These are phyloP conservation scores for Drosophila lutescens DNA, from an alignment of 2,888 invertebrate genomes.

Conservation along the genomic window DNA sequence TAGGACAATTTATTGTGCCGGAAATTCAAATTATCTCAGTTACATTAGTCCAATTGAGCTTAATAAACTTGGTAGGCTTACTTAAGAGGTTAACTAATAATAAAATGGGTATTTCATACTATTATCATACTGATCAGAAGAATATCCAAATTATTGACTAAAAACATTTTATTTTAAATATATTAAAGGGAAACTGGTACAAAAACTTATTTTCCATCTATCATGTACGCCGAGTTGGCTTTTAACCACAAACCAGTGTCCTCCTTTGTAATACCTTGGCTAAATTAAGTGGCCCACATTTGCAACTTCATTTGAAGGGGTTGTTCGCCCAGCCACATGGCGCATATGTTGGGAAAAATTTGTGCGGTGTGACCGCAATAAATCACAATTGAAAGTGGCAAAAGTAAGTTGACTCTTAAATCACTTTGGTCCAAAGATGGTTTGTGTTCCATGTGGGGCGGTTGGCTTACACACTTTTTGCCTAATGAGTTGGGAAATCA, in stretches of 20 bases:
- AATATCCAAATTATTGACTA: too few species aligned
- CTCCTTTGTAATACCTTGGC: background rate
- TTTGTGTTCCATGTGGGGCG: background rate
- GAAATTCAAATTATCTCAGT: slow-evolving; percentile 23
- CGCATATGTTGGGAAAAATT: slow-evolving; percentile 35
- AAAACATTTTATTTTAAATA: too few species aligned
- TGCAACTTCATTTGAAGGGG: slow-evolving; percentile 10
- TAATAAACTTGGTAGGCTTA: background rate
- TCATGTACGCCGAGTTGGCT: background rate
- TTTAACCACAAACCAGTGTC: slow-evolving; percentile 1
- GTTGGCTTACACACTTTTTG: background rate
- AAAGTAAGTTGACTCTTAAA: slow-evolving; percentile 34
- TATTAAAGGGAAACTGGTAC: too few species aligned
- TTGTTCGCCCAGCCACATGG: slow-evolving; percentile 7
- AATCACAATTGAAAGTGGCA: slow-evolving; percentile 54
- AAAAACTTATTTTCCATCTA: background rate
- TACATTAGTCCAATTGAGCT: background rate
- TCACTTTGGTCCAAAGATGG: slow-evolving; percentile 20
- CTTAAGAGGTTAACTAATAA: too few species aligned
- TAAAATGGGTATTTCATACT: too few species aligned
- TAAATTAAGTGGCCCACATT: slow-evolving; percentile 9
- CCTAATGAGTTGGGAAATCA: slow-evolving; percentile 39
- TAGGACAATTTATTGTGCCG: slow-evolving; percentile 25
- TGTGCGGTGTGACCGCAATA: slow-evolving; percentile 43
- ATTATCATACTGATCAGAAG: too few species aligned